phyloP scores from a whole-genome alignment of 2,797 vertebrate genomes.

The Australoheros facetus region DNA sequence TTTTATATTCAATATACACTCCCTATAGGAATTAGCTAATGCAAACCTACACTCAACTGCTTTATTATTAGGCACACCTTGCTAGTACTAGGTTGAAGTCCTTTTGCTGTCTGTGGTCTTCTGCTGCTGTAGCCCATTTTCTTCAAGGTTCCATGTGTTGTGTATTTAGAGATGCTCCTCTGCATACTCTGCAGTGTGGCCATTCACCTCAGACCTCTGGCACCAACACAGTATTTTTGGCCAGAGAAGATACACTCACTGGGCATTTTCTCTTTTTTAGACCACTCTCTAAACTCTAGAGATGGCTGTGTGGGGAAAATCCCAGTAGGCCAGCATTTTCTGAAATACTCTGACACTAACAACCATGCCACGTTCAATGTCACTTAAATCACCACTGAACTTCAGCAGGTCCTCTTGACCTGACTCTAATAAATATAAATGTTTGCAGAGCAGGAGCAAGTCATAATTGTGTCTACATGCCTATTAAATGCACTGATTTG shows the following conservation, averaged over 20 bases:
- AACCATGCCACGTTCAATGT: not conserved
- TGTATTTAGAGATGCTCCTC: not conserved
- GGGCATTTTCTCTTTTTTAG: not conserved
- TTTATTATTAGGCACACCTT: too few relatives aligned
- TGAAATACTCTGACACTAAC: not conserved
- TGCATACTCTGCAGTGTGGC: not conserved
- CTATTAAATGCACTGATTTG: not conserved
- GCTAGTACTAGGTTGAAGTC: not conserved
- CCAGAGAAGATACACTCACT: rapidly evolving
- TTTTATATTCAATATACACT: not conserved
- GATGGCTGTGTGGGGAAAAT: not conserved
- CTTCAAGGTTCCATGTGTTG: not conserved
- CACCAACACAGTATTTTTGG: too few relatives aligned
- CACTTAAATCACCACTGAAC: not conserved
- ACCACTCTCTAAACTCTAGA: not conserved
- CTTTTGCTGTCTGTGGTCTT: not conserved
- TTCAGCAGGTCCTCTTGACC: not conserved
- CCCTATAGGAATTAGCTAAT: not conserved
- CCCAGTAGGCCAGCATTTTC: not conserved
- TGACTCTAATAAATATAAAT: not conserved
- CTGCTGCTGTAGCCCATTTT: not conserved
- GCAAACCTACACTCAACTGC: not conserved
- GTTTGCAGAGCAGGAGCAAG: not conserved
- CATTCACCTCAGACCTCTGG: not conserved
- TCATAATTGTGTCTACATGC: not conserved